These are phyloP conservation scores for Lasioglossum lativentre DNA, from an alignment of 2,888 invertebrate species.

Conservation along the genomic window DNA sequence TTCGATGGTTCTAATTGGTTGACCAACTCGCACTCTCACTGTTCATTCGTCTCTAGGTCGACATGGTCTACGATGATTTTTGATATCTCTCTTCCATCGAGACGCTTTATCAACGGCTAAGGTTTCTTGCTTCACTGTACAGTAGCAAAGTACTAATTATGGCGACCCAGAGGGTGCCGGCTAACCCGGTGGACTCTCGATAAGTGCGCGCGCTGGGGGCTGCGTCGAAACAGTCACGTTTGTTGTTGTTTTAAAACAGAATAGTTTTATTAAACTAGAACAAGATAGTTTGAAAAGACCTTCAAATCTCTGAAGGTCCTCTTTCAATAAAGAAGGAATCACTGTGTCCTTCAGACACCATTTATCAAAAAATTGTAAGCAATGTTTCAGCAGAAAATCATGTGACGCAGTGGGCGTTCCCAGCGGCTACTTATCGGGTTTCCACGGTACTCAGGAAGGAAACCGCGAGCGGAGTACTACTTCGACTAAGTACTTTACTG, in stretches of 20 bases:
- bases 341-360: neutral
- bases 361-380: neutral
- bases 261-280: neutral
- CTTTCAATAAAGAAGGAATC: neutral
- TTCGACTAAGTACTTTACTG: conserved; percentile 36
- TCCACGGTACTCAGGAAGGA: neutral
- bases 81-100: neutral
- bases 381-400: neutral
- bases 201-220: neutral
- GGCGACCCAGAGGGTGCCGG: neutral
- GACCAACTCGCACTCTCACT: neutral
- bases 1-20: neutral
- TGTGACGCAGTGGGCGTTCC: neutral
- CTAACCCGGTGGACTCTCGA: neutral
- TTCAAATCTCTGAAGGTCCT: neutral
- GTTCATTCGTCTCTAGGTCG: neutral
- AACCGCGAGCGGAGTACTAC: conserved; percentile 29
- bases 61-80: conserved; percentile 13
- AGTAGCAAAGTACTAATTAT: conserved; percentile 6
- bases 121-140: neutral
- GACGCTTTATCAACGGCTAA: conserved; percentile 5
- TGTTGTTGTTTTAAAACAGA: neutral
- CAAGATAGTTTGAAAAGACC: neutral
- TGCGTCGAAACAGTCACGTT: neutral
- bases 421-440: neutral